phyloP scores from a whole-genome alignment of 2,797 vertebrate species.

The Muscicapa striata region DNA sequence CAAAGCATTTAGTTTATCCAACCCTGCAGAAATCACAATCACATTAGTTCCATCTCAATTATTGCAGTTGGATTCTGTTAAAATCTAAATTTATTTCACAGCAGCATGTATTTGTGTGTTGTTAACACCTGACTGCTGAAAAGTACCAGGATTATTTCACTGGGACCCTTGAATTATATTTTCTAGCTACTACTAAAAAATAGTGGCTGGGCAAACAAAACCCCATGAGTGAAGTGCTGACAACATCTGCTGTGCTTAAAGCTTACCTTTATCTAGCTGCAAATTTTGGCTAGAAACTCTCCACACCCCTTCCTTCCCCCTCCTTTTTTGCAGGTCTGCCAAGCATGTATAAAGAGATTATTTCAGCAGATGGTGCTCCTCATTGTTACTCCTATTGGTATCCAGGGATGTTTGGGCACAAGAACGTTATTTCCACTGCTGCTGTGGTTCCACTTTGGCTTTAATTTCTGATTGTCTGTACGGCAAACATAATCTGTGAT shows the following conservation, averaged over 20 bases:
- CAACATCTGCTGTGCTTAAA: slow-evolving; percentile 16
- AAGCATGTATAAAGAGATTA: slow-evolving; percentile 31
- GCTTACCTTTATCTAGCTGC: background rate
- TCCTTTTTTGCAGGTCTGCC: slow-evolving; percentile 6
- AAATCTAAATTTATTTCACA: slow-evolving; percentile 34
- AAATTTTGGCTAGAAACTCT: slow-evolving; percentile 4
- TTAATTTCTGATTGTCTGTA: background rate
- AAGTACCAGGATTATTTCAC: slow-evolving; percentile 6
- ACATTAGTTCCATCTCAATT: slow-evolving; percentile 35
- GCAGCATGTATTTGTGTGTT: background rate
- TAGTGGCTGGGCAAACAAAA: background rate
- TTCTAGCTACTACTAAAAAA: background rate
- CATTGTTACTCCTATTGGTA: slow-evolving; percentile 28
- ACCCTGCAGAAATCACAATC: slow-evolving; percentile 31
- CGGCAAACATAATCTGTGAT: background rate
- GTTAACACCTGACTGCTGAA: slow-evolving; percentile 36
- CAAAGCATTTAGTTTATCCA: background rate
- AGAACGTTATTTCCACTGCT: background rate
- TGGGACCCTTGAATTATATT: background rate
- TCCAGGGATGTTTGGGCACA: background rate
- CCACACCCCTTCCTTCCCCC: background rate
- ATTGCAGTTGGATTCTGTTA: slow-evolving; percentile 5
- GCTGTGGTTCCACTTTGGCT: background rate
- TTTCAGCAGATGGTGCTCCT: slow-evolving; percentile 50
- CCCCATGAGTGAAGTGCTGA: background rate